phyloP scores from a whole-genome alignment of 2,888 invertebrate species.

The Leptopterna dolabrata region DNA sequence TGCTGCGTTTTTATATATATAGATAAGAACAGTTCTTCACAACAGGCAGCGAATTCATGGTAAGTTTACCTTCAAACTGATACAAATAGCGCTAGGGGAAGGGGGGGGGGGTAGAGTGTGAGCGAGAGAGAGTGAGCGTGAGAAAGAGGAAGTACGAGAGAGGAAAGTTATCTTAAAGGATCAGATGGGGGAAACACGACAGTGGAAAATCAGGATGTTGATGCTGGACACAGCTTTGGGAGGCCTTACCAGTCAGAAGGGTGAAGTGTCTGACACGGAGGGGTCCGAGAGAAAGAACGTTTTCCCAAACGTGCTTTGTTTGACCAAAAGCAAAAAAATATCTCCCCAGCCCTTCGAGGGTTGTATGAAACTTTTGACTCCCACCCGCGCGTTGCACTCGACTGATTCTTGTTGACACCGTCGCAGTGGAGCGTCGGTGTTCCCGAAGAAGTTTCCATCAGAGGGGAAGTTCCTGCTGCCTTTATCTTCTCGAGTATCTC shows the following conservation, averaged over 20 bases:
- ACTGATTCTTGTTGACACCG: not conserved
- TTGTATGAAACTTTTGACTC: not conserved
- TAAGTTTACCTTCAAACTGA: no score
- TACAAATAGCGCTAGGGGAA: no score
- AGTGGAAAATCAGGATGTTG: not conserved
- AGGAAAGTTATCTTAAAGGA: not conserved
- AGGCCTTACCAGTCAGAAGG: not conserved
- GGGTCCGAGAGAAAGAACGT: not conserved
- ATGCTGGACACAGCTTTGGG: not conserved
- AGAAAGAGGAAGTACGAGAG: no score
- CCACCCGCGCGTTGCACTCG: not conserved
- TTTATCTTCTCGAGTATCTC: not conserved
- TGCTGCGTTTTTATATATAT: no score
- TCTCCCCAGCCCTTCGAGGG: not conserved
- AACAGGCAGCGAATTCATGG: no score
- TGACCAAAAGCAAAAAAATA: conserved; percentile 14
- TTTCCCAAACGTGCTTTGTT: conserved; percentile 5
- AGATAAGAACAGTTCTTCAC: no score
- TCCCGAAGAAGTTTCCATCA: not conserved
- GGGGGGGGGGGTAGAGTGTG: no score
- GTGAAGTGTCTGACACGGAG: not conserved
- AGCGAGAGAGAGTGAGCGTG: no score
- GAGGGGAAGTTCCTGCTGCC: not conserved
- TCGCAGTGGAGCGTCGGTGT: not conserved
- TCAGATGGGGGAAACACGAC: not conserved